Evolutionary conservation across 2,888 invertebrate genomes (phyloP).

Genomic region (Drosophila atroscutellata): DNA sequence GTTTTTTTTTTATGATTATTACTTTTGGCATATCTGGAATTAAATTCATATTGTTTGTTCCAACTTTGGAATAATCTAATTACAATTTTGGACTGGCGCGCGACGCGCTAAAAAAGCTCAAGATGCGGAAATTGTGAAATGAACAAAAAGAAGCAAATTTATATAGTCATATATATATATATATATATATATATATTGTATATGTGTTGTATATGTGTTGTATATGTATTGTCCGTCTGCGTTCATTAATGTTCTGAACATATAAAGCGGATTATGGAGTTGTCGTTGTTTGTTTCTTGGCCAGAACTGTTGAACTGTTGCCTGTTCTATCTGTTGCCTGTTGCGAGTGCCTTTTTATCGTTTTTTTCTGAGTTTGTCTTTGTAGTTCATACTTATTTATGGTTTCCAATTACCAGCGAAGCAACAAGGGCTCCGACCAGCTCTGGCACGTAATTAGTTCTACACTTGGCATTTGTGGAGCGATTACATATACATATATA

Average conservation of each 20-base stretch:
- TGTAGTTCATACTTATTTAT: slow-evolving; percentile 58
- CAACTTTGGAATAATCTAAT: slow-evolving; percentile 64
- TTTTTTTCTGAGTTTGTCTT: slow-evolving; percentile 51
- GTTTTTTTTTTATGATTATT: slow-evolving; percentile 7
- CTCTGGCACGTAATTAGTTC: slow-evolving; percentile 25
- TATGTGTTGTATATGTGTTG: slow-evolving; percentile 10
- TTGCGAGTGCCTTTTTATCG: slow-evolving; percentile 38
- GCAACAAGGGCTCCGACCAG: slow-evolving; percentile 20
- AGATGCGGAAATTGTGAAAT: slow-evolving; percentile 49
- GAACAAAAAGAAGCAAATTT: slow-evolving; percentile 45
- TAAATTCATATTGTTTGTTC: slow-evolving; percentile 16
- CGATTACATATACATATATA: not conserved
- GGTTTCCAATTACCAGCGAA: slow-evolving; percentile 61
- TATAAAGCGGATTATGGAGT: slow-evolving; percentile 68
- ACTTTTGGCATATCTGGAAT: slow-evolving; percentile 20
- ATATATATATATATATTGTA: not conserved
- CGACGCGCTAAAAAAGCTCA: slow-evolving; percentile 25
- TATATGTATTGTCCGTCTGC: slow-evolving; percentile 16
- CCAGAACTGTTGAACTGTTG: slow-evolving; percentile 24
- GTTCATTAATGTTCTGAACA: slow-evolving; percentile 31
- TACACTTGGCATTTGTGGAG: slow-evolving; percentile 32
- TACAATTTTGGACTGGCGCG: slow-evolving; percentile 51
- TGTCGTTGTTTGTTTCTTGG: slow-evolving; percentile 25
- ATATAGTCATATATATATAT: slow-evolving; percentile 16
- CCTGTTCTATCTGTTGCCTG: not conserved